Base-by-base conservation (phyloP, 2,888 invertebrate genomes). In the Cyclophora albipunctata region DNA sequence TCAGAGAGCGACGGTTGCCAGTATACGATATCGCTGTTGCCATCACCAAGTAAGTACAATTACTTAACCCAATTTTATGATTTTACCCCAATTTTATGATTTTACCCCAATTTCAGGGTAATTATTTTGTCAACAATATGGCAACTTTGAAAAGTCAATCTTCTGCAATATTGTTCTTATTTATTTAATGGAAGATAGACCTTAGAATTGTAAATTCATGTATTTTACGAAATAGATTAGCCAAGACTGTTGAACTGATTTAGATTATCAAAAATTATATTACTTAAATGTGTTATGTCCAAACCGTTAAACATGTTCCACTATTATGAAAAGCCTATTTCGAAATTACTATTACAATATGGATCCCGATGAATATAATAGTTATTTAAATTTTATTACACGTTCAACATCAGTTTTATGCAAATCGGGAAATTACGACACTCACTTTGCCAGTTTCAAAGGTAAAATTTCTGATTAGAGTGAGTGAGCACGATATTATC, bases 11-110 rank as follows among this genome's bases (percentile, higher is more conserved):
- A 79, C 91, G 97, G 75, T 91, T 98, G 78, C 97, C 97, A 48
- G 97, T 97, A 64, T 98, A 97, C 88, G 97, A 98, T 77, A 96
- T 98, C 64, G 97, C 97, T 52, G 97, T 98, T 58, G 97, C 97
- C 62, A 96, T 97, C 68, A 98, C 97, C 77, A 98, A 97, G 96
- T 97, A 91, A 95, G 96, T 81, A 3, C 34, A 7, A 33, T 20
- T 35, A 33, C n/a, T n/a, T n/a, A n/a, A n/a, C 7, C 6, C 3
- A 7, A 40, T 40, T 40, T 40, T 40, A 7, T 40, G 20, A 20
- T 20, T 20, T 20, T 20, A 20, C 20, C 20, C 20, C 2, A 40
- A 40, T 3, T 40, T 7, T 40, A 7, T 40, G 20, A 20, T 20
- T 20, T 20, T 20, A 20, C 20, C 20, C 20, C 2, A 40, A 40